Evolutionary conservation across 2,113 vertebrate genomes (phyloP).

Genomic region (Syrrhaptes paradoxus): DNA sequence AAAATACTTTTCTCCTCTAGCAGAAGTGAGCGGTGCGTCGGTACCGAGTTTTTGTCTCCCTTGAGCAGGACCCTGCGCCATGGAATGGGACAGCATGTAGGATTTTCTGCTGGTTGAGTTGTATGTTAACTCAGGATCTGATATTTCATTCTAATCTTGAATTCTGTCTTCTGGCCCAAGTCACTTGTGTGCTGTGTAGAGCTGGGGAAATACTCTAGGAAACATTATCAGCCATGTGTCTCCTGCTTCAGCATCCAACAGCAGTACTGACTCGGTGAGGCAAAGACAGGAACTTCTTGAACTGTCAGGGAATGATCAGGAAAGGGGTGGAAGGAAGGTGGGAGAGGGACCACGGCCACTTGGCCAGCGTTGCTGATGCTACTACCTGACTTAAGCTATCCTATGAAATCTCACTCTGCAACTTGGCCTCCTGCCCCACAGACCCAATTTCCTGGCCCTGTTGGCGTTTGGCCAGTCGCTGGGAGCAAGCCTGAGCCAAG

Average conservation of each 20-base stretch:
- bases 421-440: rapidly evolving
- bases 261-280: neutral
- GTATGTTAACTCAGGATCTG: neutral
- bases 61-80: neutral
- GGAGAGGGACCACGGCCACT: neutral
- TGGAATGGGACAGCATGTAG: neutral
- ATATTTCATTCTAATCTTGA: neutral
- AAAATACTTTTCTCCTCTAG: neutral
- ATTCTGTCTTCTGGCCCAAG: neutral
- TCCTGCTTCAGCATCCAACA: neutral
- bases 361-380: neutral
- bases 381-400: neutral
- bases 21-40: neutral
- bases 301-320: neutral
- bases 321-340: neutral
- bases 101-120: neutral
- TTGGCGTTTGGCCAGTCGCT: neutral
- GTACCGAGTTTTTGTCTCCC: neutral
- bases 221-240: rapidly evolving
- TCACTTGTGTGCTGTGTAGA: neutral
- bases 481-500: neutral
- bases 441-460: neutral
- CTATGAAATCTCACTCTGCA: neutral
- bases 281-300: neutral
- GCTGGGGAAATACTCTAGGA: neutral